Base-by-base conservation (phyloP, 2,113 vertebrate species). In the Pygoscelis antarcticus region DNA sequence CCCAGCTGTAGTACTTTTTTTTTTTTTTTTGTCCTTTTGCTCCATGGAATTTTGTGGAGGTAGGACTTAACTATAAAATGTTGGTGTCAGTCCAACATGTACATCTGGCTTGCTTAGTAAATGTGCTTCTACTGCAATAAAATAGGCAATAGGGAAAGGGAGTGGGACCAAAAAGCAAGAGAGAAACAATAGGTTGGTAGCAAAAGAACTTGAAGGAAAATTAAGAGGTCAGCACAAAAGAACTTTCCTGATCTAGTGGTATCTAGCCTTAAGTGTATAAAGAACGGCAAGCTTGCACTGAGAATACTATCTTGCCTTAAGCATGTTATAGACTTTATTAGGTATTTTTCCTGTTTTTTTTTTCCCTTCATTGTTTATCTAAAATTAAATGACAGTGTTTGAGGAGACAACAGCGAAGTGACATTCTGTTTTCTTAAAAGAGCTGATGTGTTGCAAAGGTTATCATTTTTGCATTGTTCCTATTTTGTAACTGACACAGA, bases 31-130 rank as follows among this genome's bases (percentile, higher is more conserved):
- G 40, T 40, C 10, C 40, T 40, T 40, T 93, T 40, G 6, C 77
- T 95, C 64, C 47, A 21, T 7, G 8, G 84, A 96, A 87, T 96
- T 87, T 75, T 87, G 71, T 47, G 62, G 90, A 96, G 83, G 83
- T 95, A 91, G 70, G 86, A 89, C 51, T 93, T 95, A 89, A 89
- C 70, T 79, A 46, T 51, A 89, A 95, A 93, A 68, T 66, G 38
- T 77, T 98, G 90, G 86, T 96, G 76, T 70, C 61, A 46, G 40
- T 97, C 95, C 96, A 98, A 86, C 42, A 54, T 65, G 61, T 86
- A 90, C 96, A 97, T 97, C 96, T 98, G 96, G 69, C 86, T 96
- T 91, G 19, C 79, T 95, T 95, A 96, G 87, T 91, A 93, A 98
- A 96, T 83, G 61, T 62, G 74, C 81, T 97, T 88, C 61, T 88